These are phyloP conservation scores for Euleptes europaea DNA, from an alignment of 2,113 vertebrate species.

Conservation along the genomic window DNA sequence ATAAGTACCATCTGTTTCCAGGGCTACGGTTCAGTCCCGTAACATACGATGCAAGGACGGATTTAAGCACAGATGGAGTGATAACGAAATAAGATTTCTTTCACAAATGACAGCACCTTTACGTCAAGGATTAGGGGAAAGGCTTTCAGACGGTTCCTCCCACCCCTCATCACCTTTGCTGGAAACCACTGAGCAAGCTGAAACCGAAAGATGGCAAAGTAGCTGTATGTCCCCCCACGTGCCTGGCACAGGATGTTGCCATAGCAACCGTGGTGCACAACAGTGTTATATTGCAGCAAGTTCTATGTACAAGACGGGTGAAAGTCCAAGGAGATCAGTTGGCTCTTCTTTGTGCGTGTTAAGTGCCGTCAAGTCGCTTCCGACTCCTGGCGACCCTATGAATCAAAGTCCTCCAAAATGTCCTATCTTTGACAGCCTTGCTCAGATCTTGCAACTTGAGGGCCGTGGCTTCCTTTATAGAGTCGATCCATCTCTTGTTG, in stretches of 20 bases:
- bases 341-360: neutral
- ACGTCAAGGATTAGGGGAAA: neutral
- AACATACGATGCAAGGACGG: neutral
- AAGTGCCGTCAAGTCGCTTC: too few species aligned
- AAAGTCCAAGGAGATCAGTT: neutral
- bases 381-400: too few species aligned
- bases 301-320: neutral
- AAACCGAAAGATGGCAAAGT: neutral
- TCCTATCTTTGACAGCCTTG: too few species aligned
- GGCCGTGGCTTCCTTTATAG: too few species aligned
- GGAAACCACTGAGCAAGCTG: neutral
- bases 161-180: neutral
- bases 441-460: too few species aligned
- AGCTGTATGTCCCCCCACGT: too few species aligned
- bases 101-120: neutral
- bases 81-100: neutral
- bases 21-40: neutral
- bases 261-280: neutral
- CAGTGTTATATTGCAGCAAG: neutral
- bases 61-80: neutral
- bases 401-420: too few species aligned
- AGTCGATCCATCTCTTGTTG: too few species aligned
- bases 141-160: neutral
- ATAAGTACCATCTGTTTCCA: neutral
- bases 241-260: neutral